Evolutionary conservation across 2,113 vertebrate genomes (phyloP).

Genomic region (Oriolus oriolus): DNA sequence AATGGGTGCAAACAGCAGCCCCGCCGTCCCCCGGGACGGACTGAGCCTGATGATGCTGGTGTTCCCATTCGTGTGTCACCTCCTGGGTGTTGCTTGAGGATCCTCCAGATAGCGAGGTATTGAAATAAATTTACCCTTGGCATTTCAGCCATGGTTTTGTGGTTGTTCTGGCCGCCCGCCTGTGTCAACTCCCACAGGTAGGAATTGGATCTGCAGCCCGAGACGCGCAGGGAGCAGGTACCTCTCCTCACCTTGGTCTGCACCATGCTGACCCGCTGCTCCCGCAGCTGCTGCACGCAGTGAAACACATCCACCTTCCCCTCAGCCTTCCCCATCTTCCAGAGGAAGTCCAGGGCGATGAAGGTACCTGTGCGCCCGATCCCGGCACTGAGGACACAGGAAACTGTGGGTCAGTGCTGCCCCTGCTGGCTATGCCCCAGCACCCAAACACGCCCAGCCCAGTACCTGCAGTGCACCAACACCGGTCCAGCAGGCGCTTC

Average conservation of each 20-base stretch:
- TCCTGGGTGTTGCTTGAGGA: neutral
- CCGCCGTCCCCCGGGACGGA: no score
- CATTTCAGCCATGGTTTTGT: neutral
- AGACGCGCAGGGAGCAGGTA: neutral
- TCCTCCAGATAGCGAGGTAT: neutral
- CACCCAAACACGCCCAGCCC: neutral
- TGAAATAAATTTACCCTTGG: neutral
- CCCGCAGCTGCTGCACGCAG: conserved; percentile 44
- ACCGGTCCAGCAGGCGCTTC: neutral
- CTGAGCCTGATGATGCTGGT: neutral
- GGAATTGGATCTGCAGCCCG: neutral
- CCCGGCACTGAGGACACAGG: conserved; percentile 45
- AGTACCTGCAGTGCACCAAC: conserved; percentile 67
- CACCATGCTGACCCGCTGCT: conserved; percentile 60
- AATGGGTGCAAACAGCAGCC: neutral
- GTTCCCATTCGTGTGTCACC: neutral
- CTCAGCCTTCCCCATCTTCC: conserved; percentile 57
- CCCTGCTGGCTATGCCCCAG: neutral
- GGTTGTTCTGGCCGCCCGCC: neutral
- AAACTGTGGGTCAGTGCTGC: neutral
- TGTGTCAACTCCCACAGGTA: neutral
- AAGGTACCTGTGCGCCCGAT: conserved; percentile 65
- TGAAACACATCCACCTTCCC: conserved; percentile 60
- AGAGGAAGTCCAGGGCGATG: conserved; percentile 56
- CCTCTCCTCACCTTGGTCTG: conserved; percentile 59